A percentile compares a stretch with the other conserved stretches of the same genome.
These are phyloP conservation scores for Leptinotarsa haldemani DNA, from an alignment of 2,888 invertebrate genomes.

Conservation along the genomic window DNA sequence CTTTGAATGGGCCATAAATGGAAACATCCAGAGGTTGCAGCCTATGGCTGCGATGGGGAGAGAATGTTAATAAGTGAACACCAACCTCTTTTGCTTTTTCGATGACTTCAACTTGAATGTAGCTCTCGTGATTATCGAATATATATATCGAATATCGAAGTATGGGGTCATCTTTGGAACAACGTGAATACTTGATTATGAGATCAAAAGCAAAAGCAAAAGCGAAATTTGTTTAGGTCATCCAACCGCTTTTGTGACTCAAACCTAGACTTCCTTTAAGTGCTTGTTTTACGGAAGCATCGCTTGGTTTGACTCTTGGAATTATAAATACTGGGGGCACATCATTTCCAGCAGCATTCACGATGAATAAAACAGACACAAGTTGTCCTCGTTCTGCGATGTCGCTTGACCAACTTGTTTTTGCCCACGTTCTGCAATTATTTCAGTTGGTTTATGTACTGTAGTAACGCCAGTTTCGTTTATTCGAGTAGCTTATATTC, in stretches of 20 bases:
- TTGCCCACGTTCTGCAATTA: not conserved
- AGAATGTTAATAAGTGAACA: slow-evolving; percentile 59
- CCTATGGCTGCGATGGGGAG: slow-evolving; percentile 53
- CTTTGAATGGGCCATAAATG: slow-evolving; percentile 42
- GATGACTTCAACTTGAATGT: slow-evolving; percentile 48
- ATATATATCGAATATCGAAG: no score
- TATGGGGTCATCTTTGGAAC: slow-evolving; percentile 39
- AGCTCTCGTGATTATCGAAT: slow-evolving; percentile 60
- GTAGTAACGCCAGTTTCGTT: not conserved
- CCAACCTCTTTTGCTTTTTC: slow-evolving; percentile 58
- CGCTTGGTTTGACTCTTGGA: not conserved
- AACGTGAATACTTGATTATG: slow-evolving; percentile 19
- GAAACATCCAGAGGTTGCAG: slow-evolving; percentile 53
- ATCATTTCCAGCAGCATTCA: not conserved
- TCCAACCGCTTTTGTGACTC: slow-evolving; percentile 1
- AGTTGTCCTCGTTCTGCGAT: slow-evolving; percentile 8
- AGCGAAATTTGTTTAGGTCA: not conserved
- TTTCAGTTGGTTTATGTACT: not conserved
- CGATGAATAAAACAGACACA: not conserved
- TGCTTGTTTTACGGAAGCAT: not conserved
- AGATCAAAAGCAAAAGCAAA: slow-evolving; percentile 9
- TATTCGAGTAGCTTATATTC: not conserved
- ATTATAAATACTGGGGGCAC: not conserved
- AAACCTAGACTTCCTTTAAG: not conserved
- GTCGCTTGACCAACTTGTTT: slow-evolving; percentile 8